These are phyloP conservation scores for Rugalucina vietnamica DNA, from an alignment of 2,888 invertebrate genomes.

Conservation along the genomic window DNA sequence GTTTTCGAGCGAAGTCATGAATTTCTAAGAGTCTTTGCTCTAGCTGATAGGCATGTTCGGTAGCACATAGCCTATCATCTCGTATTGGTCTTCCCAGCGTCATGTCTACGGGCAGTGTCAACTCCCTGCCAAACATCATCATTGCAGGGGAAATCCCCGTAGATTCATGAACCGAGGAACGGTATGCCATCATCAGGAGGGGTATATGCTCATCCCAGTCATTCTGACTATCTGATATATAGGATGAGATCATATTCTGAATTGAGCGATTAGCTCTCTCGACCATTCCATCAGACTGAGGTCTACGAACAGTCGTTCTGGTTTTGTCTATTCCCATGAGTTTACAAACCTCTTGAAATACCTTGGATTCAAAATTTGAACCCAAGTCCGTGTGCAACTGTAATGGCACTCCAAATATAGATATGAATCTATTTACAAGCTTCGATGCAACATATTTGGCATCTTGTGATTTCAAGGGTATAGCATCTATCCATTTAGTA, in stretches of 20 bases:
- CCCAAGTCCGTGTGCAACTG: slow-evolving; percentile 35
- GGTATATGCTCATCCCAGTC: background rate
- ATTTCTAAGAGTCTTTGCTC: background rate
- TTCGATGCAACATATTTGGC: slow-evolving; percentile 28
- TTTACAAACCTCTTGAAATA: slow-evolving; percentile 38
- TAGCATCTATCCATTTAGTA: slow-evolving; percentile 52
- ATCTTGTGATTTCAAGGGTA: no score
- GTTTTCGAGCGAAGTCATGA: slow-evolving; percentile 34
- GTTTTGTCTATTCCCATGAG: slow-evolving; percentile 36
- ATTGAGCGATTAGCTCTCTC: slow-evolving; percentile 45
- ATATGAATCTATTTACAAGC: slow-evolving; percentile 33
- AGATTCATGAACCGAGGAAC: no score
- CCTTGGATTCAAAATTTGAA: slow-evolving; percentile 27
- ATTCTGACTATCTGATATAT: slow-evolving; percentile 31
- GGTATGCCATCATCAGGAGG: no score
- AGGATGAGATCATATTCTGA: slow-evolving; percentile 40
- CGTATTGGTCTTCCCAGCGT: background rate
- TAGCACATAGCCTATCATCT: background rate
- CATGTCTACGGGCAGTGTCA: slow-evolving; percentile 3
- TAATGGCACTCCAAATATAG: slow-evolving; percentile 30
- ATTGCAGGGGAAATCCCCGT: background rate
- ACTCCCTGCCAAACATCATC: slow-evolving; percentile 15
- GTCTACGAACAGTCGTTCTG: no score
- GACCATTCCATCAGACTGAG: slow-evolving; percentile 48
- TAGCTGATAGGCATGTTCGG: background rate